Percentiles rank a stretch among this genome's conserved stretches.
These are phyloP conservation scores for Empis stercorea DNA, from an alignment of 2,888 invertebrate species.

Conservation along the genomic window DNA sequence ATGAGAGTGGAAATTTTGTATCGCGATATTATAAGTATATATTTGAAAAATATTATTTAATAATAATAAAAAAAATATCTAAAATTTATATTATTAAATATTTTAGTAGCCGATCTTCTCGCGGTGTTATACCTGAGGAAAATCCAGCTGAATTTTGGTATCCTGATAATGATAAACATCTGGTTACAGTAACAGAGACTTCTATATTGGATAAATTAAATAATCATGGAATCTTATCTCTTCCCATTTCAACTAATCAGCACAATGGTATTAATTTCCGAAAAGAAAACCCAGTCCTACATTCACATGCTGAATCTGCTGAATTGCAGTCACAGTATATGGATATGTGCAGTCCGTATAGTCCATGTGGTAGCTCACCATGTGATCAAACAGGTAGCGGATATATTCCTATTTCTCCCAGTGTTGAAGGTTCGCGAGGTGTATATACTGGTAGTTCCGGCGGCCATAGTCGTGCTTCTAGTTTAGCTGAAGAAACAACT, in stretches of 20 bases:
- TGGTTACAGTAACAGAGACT: background rate
- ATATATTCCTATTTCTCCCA: constrained; percentile 44
- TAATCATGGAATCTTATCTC: constrained; percentile 8
- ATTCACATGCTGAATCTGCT: constrained; percentile 10
- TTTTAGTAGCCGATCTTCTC: constrained; percentile 15
- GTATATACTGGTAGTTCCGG: constrained; percentile 33
- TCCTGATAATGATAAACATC: constrained; percentile 13
- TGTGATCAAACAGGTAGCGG: constrained; percentile 28
- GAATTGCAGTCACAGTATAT: constrained; percentile 26
- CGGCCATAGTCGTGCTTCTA: constrained; percentile 50
- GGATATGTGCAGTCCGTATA: constrained; percentile 42
- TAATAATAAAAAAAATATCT: too few relatives aligned
- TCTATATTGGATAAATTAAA: constrained; percentile 11
- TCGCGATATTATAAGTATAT: constrained; percentile 25
- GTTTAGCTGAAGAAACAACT: constrained; percentile 40
- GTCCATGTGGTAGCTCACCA: constrained; percentile 40
- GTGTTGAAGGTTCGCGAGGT: constrained; percentile 23
- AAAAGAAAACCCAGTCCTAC: constrained; percentile 14
- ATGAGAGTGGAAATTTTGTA: constrained; percentile 37
- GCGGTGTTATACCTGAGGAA: constrained; percentile 46
- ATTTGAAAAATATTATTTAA: background rate
- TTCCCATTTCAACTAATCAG: constrained; percentile 7
- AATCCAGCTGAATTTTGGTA: constrained; percentile 38
- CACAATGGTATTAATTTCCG: constrained; percentile 6
- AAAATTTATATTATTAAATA: too few relatives aligned